A percentile compares a stretch with the other conserved stretches of the same genome.
Evolutionary conservation across 2,888 invertebrate species (phyloP).

Genomic region (Eupithecia centaureata): DNA sequence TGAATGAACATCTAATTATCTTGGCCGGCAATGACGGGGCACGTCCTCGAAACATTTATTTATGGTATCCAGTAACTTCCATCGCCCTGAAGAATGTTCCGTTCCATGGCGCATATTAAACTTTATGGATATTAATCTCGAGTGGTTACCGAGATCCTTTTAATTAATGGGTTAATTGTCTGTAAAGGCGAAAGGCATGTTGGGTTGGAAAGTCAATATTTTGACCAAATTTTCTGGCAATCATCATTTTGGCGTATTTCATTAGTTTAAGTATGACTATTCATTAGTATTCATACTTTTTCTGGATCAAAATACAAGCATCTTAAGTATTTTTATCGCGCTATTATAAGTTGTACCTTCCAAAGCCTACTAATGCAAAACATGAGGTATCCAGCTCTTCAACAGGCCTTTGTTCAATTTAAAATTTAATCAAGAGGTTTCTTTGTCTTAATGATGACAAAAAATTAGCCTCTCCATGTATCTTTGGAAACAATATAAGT

Average conservation of each 20-base stretch:
- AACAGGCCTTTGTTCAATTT: neutral
- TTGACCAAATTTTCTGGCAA: neutral
- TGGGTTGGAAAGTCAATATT: neutral
- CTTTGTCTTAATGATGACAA: neutral
- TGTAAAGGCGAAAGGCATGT: neutral
- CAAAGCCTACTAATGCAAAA: neutral
- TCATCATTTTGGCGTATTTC: neutral
- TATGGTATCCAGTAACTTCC: constrained; percentile 47
- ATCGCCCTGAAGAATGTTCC: constrained; percentile 41
- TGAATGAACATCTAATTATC: constrained; percentile 55
- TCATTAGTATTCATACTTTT: neutral
- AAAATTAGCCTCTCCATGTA: constrained; percentile 7
- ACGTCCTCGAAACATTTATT: constrained; percentile 49
- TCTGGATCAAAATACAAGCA: neutral
- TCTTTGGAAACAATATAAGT: constrained; percentile 25
- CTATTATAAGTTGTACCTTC: neutral
- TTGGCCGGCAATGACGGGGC: constrained; percentile 48
- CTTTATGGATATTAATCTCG: constrained; percentile 45
- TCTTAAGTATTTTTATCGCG: too few species aligned
- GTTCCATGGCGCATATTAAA: constrained; percentile 45
- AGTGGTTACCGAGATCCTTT: constrained; percentile 23
- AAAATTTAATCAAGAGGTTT: neutral
- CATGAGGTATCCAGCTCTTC: neutral
- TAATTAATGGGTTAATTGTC: constrained; percentile 2
- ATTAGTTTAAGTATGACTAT: neutral